Percentiles rank a stretch among this genome's conserved stretches.
phyloP scores from a whole-genome alignment of 2,888 invertebrate genomes.

The Tenthredo distinguenda region DNA sequence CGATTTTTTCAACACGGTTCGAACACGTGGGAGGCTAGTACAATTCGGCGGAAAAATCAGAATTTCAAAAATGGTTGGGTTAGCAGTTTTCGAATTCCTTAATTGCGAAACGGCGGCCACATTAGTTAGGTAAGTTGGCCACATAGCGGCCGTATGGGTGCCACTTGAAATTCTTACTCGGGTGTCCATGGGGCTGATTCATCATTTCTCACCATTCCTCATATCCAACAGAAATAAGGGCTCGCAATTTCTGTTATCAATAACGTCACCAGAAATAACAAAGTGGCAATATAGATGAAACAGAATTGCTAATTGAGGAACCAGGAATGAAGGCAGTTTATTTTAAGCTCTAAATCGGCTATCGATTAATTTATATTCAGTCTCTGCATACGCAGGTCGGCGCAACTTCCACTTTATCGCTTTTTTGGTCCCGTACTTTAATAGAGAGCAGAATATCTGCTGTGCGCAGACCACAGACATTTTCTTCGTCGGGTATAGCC shows the following conservation, averaged over 20 bases:
- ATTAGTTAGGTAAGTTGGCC: too few species aligned
- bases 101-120: too few species aligned
- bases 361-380: constrained; percentile 34
- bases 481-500: constrained; percentile 57
- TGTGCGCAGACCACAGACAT: constrained; percentile 56
- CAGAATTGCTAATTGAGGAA: neutral
- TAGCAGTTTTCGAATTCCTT: too few species aligned
- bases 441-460: constrained; percentile 49
- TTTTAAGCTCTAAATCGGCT: neutral
- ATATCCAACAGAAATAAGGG: neutral
- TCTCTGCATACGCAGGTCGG: neutral
- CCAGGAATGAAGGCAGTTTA: neutral
- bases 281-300: neutral
- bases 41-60: too few species aligned
- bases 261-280: neutral
- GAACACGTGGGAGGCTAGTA: too few species aligned
- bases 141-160: too few species aligned
- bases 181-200: neutral
- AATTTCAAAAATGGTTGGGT: too few species aligned
- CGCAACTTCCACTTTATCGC: neutral
- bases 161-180: too few species aligned
- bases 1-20: too few species aligned
- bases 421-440: constrained; percentile 11
- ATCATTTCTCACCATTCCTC: neutral
- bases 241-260: neutral